A percentile compares a stretch with the other conserved stretches of the same genome.
phyloP scores from a whole-genome alignment of 2,888 invertebrate genomes.

The Homarus gammarus region DNA sequence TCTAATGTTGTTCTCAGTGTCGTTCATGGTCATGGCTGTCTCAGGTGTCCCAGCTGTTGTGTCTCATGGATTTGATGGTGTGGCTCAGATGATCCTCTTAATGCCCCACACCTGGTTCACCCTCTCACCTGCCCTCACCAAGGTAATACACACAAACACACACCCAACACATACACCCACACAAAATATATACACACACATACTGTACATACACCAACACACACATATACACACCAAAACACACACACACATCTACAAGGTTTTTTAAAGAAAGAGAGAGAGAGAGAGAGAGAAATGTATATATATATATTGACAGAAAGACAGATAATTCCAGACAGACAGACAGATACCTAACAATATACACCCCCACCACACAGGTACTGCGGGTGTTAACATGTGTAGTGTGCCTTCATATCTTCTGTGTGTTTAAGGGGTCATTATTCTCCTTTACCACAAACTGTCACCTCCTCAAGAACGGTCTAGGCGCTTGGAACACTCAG shows the following conservation, averaged over 20 bases:
- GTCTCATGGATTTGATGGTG: not conserved
- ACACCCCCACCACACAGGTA: constrained; percentile 8
- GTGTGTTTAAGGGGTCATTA: constrained; percentile 36
- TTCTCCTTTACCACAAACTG: constrained; percentile 55
- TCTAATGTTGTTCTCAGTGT: not conserved
- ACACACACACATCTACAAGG: constrained; percentile 20
- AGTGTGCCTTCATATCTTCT: constrained; percentile 41
- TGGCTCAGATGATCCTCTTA: not conserved
- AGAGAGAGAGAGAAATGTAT: no score
- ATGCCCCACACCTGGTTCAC: not conserved
- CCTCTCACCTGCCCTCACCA: not conserved
- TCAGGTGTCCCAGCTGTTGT: not conserved
- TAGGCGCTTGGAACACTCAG: constrained; percentile 37
- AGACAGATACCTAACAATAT: no score
- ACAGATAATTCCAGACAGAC: no score
- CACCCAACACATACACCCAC: constrained; percentile 5
- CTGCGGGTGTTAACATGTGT: constrained; percentile 14
- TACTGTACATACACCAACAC: not conserved
- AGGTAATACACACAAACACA: not conserved
- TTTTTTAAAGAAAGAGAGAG: no score
- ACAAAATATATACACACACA: not conserved
- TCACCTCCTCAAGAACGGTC: constrained; percentile 38
- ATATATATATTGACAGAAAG: no score
- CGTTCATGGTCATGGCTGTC: not conserved
- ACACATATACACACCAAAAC: constrained; percentile 7